Conservation (phyloP, 2,888 invertebrate species). For the Dryobotodes eremita region DNA sequence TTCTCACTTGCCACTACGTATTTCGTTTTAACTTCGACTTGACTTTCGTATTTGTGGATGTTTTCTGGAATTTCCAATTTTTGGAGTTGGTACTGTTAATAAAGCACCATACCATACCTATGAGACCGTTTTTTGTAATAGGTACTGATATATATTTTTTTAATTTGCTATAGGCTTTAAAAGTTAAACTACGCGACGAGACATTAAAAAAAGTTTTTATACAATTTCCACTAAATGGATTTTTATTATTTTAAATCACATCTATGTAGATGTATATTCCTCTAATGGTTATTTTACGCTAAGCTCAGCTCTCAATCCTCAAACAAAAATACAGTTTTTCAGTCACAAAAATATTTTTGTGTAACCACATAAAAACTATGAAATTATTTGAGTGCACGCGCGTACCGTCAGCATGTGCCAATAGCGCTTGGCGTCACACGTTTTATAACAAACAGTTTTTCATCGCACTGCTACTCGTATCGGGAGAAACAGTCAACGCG, state of each 20-base stretch:
- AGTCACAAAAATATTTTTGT: conserved; percentile 33
- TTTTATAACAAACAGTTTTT: conserved; percentile 57
- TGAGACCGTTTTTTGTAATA: neutral
- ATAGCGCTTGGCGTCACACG: conserved; percentile 20
- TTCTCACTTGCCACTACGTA: conserved; percentile 36
- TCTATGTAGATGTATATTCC: neutral
- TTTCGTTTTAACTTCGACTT: conserved; percentile 24
- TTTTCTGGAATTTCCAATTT: neutral
- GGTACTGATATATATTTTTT: neutral
- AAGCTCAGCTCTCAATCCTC: conserved; percentile 20
- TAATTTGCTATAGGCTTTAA: neutral
- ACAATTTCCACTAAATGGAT: neutral
- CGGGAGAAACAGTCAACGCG: conserved; percentile 61
- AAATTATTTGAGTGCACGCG: conserved; percentile 51
- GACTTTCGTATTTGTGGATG: conserved; percentile 7
- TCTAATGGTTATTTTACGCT: conserved; percentile 1
- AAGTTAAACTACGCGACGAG: neutral
- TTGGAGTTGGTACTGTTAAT: neutral
- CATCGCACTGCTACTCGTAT: conserved; percentile 50
- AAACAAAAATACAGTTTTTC: conserved; percentile 33
- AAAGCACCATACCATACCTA: no score
- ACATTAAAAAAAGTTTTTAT: neutral
- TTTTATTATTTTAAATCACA: conserved; percentile 3
- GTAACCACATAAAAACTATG: conserved; percentile 40
- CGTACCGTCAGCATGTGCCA: conserved; percentile 42